Base-by-base conservation (phyloP, 2,797 vertebrate genomes). In the Pempheris klunzingeri region DNA sequence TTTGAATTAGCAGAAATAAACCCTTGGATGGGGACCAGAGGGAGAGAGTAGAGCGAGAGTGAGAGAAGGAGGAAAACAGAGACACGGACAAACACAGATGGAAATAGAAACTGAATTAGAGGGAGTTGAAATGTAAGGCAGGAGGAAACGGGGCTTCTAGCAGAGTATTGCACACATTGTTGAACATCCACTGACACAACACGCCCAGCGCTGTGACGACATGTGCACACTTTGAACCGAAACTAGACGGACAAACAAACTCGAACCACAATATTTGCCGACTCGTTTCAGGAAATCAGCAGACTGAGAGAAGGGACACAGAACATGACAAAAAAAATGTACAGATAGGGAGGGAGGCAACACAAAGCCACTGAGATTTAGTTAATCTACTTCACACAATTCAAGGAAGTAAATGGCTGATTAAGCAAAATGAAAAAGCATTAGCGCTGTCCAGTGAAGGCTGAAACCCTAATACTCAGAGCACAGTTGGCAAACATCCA, bases 51-150 rank as follows among this genome's bases (percentile, higher is more conserved):
- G 15, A 74, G 30, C 30, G 4, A 34, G 46, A 54, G 7, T 3
- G 5, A 46, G 57, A 58, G 5, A 7, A 18, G 20, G 62, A 53
- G 11, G 55, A 26, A 62, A 46, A 77, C 1, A 32, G 38, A 60
- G 49, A 47, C 2, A 7, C 47, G 50, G 36, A 38, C 12, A 58
- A 34, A 53, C 28, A 63, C 28, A 63, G 66, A 83, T 24, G n/a
- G 50, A 79, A 71, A 78, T 30, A 80, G 38, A 86, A 61, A 65
- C 18, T 34, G 52, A 78, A 72, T 77, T 57, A 66, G 32, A 83
- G 26, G 60, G 71, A 61, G 59, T 43, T 71, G 8, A 70, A 53
- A 50, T 1, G 11, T 49, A 32, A 66, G 24, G 30, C n/a, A 24
- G 44, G 22, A 60, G 34, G 32, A 74, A 84, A 78, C 15, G 0